Conservation (phyloP, 2,797 vertebrate species). For the Anguilla megastoma region DNA sequence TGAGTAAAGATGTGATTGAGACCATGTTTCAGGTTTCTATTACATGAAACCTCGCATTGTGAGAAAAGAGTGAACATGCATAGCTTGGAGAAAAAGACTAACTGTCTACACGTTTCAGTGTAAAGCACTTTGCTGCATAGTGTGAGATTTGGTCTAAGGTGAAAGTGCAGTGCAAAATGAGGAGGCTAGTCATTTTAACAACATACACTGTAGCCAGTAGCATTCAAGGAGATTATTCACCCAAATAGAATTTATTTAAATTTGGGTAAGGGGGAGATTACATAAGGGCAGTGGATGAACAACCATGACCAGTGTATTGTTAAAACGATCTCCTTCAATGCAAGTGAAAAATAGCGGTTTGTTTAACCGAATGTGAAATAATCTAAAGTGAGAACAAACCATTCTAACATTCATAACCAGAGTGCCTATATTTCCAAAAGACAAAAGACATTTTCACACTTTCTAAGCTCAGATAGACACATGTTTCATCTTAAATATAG, state of each 20-base stretch:
- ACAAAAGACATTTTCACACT: neutral
- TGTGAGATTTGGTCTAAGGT: neutral
- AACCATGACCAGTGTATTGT: neutral
- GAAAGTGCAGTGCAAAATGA: neutral
- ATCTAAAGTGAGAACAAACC: conserved; percentile 6
- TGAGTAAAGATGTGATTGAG: neutral
- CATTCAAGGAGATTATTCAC: neutral
- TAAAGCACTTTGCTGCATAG: neutral
- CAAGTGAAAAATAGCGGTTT: neutral
- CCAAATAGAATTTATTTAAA: neutral
- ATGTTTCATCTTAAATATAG: neutral
- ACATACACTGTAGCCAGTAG: neutral
- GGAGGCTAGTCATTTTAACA: conserved; percentile 15
- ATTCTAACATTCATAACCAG: neutral
- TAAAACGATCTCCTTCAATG: neutral
- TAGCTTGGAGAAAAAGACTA: neutral
- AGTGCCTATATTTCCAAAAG: neutral
- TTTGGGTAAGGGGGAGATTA: neutral
- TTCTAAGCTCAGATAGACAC: neutral
- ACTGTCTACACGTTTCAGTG: neutral
- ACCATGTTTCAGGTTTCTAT: neutral
- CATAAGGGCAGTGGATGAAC: neutral
- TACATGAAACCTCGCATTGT: neutral
- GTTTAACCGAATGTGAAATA: neutral
- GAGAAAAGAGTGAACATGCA: neutral